Base-by-base conservation (phyloP, 35 echinoderm and acorn worm genomes). In the Patiria miniata region DNA sequence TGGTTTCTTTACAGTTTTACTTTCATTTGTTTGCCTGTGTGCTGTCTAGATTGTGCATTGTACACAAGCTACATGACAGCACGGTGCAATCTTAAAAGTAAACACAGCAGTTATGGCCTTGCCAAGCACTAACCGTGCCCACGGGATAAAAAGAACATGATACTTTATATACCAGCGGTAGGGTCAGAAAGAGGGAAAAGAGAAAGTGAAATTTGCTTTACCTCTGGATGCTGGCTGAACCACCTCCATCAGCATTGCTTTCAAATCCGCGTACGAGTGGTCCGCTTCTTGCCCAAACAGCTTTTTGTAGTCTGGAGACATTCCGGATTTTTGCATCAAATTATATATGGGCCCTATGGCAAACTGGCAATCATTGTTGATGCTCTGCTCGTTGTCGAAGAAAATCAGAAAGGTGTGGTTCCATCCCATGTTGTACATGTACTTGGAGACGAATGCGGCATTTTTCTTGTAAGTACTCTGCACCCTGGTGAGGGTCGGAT, bases 391-490 rank as follows among this genome's bases (percentile, higher is more conserved):
- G 57, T 39, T 57, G 9, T 88, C 86, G 36, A 80, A 37, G 15
- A 80, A 78, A 0, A 88, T 50, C 22, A 88, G 36, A 2, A 81
- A 34, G 37, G 77, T 54, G 52, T 51, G 33, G 38, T 79, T 88
- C 86, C 86, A 88, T 23, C 58, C 33, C 65, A 73, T 73, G 15
- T 23, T 73, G 1, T 12, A 30, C 26, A 73, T 32, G 29, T 73
- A 73, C 1, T 34, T 18, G 65, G 26, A 28, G 65, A 30, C 47
- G 17, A 78, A 88, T 44, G 54, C 33, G 54, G 86, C 77, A 32
- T 80, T 33, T 61, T 88, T 88, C 17, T 52, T 17, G 38, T 88
- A 55, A n/a, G 86, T 18, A 32, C 69, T 40, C 39, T 59, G 78
- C 2, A 88, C 40, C 23, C 77, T 79, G n/a, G 86, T 88, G 1